Conservation (phyloP, 2,113 vertebrate species). For the Callaeas wilsoni region DNA sequence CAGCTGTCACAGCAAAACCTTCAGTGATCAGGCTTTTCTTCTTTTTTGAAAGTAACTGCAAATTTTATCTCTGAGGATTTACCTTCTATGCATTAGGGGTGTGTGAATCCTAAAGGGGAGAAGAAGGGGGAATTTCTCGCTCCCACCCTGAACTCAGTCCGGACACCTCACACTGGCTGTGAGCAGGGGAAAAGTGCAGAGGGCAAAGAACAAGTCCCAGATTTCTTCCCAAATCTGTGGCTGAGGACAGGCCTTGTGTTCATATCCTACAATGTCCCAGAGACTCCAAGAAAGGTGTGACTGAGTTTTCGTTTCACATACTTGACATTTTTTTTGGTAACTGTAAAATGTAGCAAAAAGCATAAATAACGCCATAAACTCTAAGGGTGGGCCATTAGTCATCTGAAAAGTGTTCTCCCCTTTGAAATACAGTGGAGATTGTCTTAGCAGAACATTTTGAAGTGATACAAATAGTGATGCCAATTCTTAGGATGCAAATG, state of each 20-base stretch:
- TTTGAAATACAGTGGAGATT: neutral
- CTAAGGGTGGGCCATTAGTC: neutral
- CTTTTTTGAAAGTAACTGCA: neutral
- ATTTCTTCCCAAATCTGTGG: neutral
- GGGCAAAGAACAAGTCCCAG: neutral
- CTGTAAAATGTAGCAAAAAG: neutral
- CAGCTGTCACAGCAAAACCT: neutral
- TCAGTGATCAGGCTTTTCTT: neutral
- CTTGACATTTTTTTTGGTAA: neutral
- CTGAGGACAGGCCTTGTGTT: neutral
- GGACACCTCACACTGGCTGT: fast-evolving
- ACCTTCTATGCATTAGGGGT: fast-evolving
- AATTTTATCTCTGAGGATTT: neutral
- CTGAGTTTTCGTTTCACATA: neutral
- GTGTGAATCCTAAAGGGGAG: fast-evolving
- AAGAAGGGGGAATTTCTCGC: fast-evolving
- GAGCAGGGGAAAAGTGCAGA: too few species aligned
- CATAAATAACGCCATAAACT: neutral
- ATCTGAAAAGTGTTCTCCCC: neutral
- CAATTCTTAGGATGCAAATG: neutral
- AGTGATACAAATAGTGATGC: neutral
- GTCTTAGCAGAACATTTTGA: neutral
- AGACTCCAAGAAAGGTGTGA: neutral
- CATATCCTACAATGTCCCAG: fast-evolving
- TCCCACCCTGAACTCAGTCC: neutral